phyloP scores from a whole-genome alignment of 1,140 invertebrate species.

The Papilio polytes region DNA sequence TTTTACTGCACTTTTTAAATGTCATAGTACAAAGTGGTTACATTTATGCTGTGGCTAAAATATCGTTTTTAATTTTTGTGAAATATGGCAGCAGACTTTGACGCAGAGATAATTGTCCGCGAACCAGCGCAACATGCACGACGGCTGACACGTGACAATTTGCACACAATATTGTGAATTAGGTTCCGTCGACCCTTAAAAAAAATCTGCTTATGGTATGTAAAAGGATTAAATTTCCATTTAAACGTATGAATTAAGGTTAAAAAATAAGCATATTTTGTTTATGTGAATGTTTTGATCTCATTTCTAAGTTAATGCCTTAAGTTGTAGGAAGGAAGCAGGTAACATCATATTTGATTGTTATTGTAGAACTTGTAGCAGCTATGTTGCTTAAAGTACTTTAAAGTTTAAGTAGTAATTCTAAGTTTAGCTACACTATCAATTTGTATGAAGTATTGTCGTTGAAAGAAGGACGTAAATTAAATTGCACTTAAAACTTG shows the following conservation, averaged over 20 bases:
- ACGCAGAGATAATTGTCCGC: not conserved
- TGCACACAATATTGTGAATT: slow-evolving; percentile 1
- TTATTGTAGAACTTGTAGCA: not conserved
- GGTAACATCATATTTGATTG: not conserved
- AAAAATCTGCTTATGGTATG: not conserved
- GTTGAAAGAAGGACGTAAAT: slow-evolving; percentile 36
- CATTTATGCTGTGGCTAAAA: not conserved
- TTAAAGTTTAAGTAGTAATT: slow-evolving; percentile 21
- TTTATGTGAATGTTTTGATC: not conserved
- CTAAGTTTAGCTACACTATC: slow-evolving; percentile 20
- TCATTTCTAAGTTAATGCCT: not conserved
- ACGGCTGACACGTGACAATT: slow-evolving; percentile 17
- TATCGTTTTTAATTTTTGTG: not conserved
- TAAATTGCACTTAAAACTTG: slow-evolving; percentile 38
- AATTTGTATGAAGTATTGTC: slow-evolving; percentile 27
- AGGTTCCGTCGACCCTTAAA: not conserved
- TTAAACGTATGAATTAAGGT: not conserved
- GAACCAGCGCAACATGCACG: not conserved
- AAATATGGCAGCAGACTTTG: not conserved
- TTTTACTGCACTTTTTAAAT: not conserved
- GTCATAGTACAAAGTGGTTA: not conserved
- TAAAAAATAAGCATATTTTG: not conserved
- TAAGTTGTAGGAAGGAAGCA: not conserved
- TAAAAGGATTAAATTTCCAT: not conserved
- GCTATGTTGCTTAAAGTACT: slow-evolving; percentile 1